A percentile compares a stretch with the other conserved stretches of the same genome.
These are phyloP conservation scores for Octodonta nipae DNA, from an alignment of 2,888 invertebrate genomes.

Conservation along the genomic window DNA sequence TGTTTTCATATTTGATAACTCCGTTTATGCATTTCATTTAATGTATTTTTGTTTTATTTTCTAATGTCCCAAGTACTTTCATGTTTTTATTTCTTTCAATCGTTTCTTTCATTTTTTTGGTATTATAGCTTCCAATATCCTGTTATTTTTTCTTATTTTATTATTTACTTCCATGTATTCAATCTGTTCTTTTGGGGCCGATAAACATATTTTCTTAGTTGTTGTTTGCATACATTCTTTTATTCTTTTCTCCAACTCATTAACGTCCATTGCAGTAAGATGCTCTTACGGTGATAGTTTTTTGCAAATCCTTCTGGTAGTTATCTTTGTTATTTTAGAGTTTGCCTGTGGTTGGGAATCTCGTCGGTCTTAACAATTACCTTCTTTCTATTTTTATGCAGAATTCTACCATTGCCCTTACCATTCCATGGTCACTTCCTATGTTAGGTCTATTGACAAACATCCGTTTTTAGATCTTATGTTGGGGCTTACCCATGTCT, in stretches of 20 bases:
- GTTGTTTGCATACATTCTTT: neutral
- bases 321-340: neutral
- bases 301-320: neutral
- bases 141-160: neutral
- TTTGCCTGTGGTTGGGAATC: neutral
- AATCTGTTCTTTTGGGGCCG: neutral
- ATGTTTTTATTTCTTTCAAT: conserved; percentile 2
- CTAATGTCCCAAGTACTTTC: conserved; percentile 1
- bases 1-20: neutral
- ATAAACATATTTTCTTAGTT: conserved; percentile 2
- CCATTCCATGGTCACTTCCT: neutral
- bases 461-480: neutral
- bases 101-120: neutral
- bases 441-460: neutral
- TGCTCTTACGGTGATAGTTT: neutral
- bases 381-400: conserved; percentile 1
- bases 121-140: neutral
- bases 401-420: neutral
- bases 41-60: conserved; percentile 1
- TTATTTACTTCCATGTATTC: conserved; percentile 1
- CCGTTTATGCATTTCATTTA: neutral
- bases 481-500: neutral
- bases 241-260: neutral
- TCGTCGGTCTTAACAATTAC: neutral
- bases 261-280: neutral